These are phyloP conservation scores for Volucella bombylans DNA, from an alignment of 2,888 invertebrate genomes.

Conservation along the genomic window DNA sequence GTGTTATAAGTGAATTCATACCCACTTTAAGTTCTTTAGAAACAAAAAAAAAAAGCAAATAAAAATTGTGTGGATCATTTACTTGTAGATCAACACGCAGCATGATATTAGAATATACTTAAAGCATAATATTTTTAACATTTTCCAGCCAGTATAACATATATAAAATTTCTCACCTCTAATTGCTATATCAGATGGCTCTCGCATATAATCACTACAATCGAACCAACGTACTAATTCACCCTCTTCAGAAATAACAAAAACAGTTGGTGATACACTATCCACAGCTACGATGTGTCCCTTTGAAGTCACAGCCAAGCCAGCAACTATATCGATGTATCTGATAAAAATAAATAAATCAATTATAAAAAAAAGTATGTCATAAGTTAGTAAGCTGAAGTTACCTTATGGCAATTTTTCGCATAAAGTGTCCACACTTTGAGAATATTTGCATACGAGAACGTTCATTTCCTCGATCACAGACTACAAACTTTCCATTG, in stretches of 20 bases:
- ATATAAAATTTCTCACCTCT: slow-evolving; percentile 85
- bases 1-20: no score
- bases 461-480: slow-evolving; percentile 97
- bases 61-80: no score
- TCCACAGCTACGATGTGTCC: slow-evolving; percentile 98
- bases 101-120: no score
- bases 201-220: slow-evolving; percentile 98
- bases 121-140: background rate
- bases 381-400: background rate
- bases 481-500: slow-evolving; percentile 96
- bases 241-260: slow-evolving; percentile 95
- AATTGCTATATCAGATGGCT: slow-evolving; percentile 98
- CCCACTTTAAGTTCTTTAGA: no score
- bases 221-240: slow-evolving; percentile 98
- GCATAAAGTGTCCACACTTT: slow-evolving; percentile 96
- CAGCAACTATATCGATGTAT: slow-evolving; percentile 95
- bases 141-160: background rate
- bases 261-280: slow-evolving; percentile 97
- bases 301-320: slow-evolving; percentile 94
- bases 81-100: no score
- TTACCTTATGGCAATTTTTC: slow-evolving; percentile 92
- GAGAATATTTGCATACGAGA: slow-evolving; percentile 99
- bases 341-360: slow-evolving; percentile 79
- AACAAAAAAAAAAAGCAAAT: no score
- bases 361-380: background rate